Conservation (phyloP, 2,113 vertebrate species). For the Eidolon helvum region DNA sequence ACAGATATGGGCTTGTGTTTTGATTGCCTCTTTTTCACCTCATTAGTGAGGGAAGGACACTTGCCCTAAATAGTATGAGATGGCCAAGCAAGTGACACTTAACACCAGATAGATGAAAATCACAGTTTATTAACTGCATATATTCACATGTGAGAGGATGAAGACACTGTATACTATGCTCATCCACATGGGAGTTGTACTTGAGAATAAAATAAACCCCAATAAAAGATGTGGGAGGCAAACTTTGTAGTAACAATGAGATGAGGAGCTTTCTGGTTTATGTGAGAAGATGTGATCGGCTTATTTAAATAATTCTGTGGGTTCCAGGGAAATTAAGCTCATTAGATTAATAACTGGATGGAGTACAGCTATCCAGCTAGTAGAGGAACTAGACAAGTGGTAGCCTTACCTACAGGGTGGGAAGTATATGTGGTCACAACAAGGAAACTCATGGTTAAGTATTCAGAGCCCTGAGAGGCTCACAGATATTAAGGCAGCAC, state of each 20-base stretch:
- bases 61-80: not conserved
- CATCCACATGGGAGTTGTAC: not conserved
- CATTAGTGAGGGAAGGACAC: not conserved
- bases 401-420: not conserved
- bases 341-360: not conserved
- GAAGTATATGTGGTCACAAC: not conserved
- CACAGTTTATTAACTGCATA: not conserved
- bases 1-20: not conserved
- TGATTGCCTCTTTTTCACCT: not conserved
- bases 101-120: not conserved
- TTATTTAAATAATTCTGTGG: not conserved
- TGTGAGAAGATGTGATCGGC: not conserved
- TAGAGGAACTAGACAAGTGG: not conserved
- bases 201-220: not conserved
- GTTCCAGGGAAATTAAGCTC: not conserved
- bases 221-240: not conserved
- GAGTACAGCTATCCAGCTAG: not conserved
- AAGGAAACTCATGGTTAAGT: too few relatives aligned
- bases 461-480: not conserved
- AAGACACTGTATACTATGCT: not conserved
- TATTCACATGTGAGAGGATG: not conserved
- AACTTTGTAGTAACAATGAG: not conserved
- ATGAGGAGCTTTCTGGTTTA: not conserved
- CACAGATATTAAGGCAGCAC: not conserved
- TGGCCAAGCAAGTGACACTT: fast-evolving